phyloP scores from a whole-genome alignment of 2,888 invertebrate species.

The Macrosoma leucophasiata region DNA sequence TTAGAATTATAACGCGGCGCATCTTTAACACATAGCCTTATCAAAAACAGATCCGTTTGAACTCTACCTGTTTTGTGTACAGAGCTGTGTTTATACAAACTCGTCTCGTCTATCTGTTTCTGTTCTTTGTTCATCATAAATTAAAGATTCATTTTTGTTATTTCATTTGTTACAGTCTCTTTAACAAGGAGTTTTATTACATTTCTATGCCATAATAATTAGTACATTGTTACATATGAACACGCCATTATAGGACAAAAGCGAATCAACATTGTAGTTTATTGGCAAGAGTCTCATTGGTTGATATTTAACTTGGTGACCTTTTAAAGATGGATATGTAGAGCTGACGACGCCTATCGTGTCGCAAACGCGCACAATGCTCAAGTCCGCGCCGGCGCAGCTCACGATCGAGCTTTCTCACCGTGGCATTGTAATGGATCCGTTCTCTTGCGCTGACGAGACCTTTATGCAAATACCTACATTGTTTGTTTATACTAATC shows the following conservation, averaged over 20 bases:
- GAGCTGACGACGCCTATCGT: slow-evolving; percentile 40
- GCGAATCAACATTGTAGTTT: slow-evolving; percentile 7
- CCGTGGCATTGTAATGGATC: slow-evolving; percentile 56
- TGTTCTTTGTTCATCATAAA: too few relatives aligned
- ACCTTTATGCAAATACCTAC: slow-evolving; percentile 46
- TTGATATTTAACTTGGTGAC: slow-evolving; percentile 37
- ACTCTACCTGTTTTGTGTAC: slow-evolving; percentile 43
- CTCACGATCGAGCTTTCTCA: slow-evolving; percentile 53
- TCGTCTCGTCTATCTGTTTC: too few relatives aligned
- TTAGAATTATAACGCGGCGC: too few relatives aligned
- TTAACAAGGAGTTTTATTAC: too few relatives aligned
- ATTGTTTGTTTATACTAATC: slow-evolving; percentile 5
- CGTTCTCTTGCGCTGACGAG: slow-evolving; percentile 47
- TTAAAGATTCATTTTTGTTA: slow-evolving; percentile 30
- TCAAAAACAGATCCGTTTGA: slow-evolving; percentile 38
- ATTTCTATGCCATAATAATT: slow-evolving; percentile 1
- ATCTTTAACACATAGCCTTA: too few relatives aligned
- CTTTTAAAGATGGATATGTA: slow-evolving; percentile 46
- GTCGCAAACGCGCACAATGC: slow-evolving; percentile 54
- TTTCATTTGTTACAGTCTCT: too few relatives aligned
- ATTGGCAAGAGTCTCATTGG: too few relatives aligned
- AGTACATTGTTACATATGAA: too few relatives aligned
- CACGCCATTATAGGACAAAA: neutral
- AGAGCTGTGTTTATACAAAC: slow-evolving; percentile 42
- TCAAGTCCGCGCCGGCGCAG: slow-evolving; percentile 27